Conservation (phyloP, 2,888 invertebrate genomes). For the Cecidostiba fungosa region DNA sequence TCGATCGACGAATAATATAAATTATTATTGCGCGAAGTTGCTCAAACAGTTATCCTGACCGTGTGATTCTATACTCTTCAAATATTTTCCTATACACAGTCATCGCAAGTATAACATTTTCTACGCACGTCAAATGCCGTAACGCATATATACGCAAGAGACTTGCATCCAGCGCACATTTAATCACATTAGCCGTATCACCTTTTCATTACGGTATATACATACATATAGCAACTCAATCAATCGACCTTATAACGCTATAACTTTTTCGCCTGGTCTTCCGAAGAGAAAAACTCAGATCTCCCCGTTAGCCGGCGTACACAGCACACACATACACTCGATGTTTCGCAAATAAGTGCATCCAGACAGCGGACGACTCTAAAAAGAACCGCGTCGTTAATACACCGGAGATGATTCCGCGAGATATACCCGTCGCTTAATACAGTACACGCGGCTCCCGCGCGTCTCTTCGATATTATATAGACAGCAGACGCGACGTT, state of each 20-base stretch:
- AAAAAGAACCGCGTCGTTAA: slow-evolving; percentile 22
- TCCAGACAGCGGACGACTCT: background rate
- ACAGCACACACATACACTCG: background rate
- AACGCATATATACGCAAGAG: background rate
- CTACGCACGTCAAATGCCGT: background rate
- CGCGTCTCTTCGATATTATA: background rate
- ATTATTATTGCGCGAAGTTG: background rate
- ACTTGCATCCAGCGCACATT: background rate
- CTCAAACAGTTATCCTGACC: background rate
- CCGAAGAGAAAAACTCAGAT: too few species aligned
- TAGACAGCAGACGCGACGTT: background rate
- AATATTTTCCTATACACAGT: background rate
- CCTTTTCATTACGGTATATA: slow-evolving; percentile 27
- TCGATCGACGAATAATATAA: background rate
- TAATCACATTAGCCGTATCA: slow-evolving; percentile 7
- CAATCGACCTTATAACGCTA: too few species aligned
- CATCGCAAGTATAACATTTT: background rate
- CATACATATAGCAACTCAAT: background rate
- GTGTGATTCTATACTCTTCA: background rate
- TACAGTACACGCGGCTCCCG: slow-evolving; percentile 22
- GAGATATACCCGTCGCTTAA: slow-evolving; percentile 23
- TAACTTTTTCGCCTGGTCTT: too few species aligned
- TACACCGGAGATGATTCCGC: slow-evolving; percentile 47
- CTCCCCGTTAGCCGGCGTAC: background rate
- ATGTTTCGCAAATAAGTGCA: slow-evolving; percentile 28